These are phyloP conservation scores for Paramisgurnus dabryanus DNA, from an alignment of 2,113 vertebrate genomes.

Conservation along the genomic window DNA sequence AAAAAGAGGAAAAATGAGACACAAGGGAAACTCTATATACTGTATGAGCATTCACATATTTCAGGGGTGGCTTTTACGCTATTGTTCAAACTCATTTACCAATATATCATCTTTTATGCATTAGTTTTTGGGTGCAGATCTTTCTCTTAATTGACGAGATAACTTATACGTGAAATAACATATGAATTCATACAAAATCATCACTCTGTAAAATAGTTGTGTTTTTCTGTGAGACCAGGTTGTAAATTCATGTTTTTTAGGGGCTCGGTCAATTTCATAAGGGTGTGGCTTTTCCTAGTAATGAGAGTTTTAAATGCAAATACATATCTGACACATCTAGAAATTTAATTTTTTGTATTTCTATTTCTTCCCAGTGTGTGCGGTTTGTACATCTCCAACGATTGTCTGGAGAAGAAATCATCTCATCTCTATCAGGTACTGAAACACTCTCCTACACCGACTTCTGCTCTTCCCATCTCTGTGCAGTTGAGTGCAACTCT, in stretches of 20 bases:
- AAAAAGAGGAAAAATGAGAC: constrained; percentile 38
- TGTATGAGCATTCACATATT: background rate
- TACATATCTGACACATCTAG: background rate
- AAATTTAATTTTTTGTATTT: background rate
- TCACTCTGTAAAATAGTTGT: too few relatives aligned
- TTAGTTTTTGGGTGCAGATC: constrained; percentile 1
- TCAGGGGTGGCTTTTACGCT: constrained; percentile 23
- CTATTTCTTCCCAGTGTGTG: background rate
- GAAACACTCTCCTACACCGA: background rate
- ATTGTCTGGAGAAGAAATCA: background rate
- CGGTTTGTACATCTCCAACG: background rate
- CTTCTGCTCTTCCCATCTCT: background rate
- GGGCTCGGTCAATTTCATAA: too few relatives aligned
- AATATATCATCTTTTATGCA: constrained; percentile 48
- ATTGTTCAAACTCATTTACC: constrained; percentile 46
- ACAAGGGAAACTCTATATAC: constrained; percentile 3
- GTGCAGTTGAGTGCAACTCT: background rate
- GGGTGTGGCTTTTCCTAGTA: too few relatives aligned
- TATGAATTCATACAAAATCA: too few relatives aligned
- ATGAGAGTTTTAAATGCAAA: background rate
- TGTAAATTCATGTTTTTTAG: too few relatives aligned
- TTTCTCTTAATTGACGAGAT: too few relatives aligned
- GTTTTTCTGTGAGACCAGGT: too few relatives aligned
- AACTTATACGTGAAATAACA: too few relatives aligned
- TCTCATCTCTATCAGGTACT: constrained; percentile 9